Percentiles rank a stretch among this genome's conserved stretches.
phyloP scores from a whole-genome alignment of 2,113 vertebrate species.

The Chiloscyllium plagiosum region DNA sequence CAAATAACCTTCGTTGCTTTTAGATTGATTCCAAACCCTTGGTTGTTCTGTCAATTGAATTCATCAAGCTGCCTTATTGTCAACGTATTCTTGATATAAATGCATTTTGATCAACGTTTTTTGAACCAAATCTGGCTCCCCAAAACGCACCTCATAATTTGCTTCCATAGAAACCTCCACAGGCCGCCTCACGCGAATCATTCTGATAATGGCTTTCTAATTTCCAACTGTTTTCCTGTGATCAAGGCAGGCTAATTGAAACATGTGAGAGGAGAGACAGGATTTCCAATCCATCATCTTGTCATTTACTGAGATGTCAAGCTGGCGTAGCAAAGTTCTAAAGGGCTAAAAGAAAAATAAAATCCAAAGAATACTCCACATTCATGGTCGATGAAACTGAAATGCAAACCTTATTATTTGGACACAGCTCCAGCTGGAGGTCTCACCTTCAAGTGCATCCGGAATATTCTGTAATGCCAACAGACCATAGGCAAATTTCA shows the following conservation, averaged over 20 bases:
- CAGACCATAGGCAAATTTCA: not conserved
- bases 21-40: not conserved
- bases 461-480: not conserved
- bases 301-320: not conserved
- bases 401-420: not conserved
- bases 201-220: not conserved
- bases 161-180: not conserved
- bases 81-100: not conserved
- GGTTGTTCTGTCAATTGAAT: not conserved
- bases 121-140: not conserved
- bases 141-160: not conserved
- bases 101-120: not conserved
- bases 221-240: not conserved
- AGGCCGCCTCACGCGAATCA: not conserved
- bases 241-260: not conserved
- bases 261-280: not conserved
- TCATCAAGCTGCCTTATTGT: not conserved
- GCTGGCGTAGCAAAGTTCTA: no score
- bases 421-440: not conserved
- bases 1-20: not conserved
- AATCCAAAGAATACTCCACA: not conserved
- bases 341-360: not conserved
- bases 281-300: not conserved
- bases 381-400: not conserved
- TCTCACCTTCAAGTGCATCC: not conserved